These are phyloP conservation scores for Cercocebus atys DNA, from an alignment of 2,113 vertebrate species.

Conservation along the genomic window DNA sequence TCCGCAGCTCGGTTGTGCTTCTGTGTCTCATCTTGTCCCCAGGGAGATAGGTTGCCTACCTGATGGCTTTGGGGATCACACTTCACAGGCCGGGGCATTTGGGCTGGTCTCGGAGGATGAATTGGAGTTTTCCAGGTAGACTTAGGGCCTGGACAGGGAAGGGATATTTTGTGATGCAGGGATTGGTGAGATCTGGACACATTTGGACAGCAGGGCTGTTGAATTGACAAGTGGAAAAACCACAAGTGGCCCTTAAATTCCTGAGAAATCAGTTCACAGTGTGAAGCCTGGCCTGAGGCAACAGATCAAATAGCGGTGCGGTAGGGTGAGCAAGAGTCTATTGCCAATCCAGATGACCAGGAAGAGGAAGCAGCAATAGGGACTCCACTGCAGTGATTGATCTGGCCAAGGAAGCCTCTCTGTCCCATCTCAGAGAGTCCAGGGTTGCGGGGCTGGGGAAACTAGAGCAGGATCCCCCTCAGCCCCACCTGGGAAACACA, in stretches of 20 bases:
- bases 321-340: not conserved
- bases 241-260: not conserved
- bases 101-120: not conserved
- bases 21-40: not conserved
- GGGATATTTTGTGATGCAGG: not conserved
- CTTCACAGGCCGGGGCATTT: not conserved
- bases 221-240: not conserved
- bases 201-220: not conserved
- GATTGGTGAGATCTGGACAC: not conserved
- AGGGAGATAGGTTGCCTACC: too few species aligned
- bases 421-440: not conserved
- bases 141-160: not conserved
- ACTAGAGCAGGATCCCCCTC: too few species aligned
- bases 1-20: not conserved
- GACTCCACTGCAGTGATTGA: too few species aligned
- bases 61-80: not conserved
- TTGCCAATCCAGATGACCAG: not conserved
- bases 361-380: not conserved
- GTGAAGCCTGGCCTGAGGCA: not conserved
- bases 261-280: not conserved
- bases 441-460: not conserved
- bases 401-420: not conserved
- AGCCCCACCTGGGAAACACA: not conserved
- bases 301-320: fast-evolving
- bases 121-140: not conserved